These are phyloP conservation scores for Leptinotarsa tumamoca DNA, from an alignment of 2,888 invertebrate species.

Conservation along the genomic window DNA sequence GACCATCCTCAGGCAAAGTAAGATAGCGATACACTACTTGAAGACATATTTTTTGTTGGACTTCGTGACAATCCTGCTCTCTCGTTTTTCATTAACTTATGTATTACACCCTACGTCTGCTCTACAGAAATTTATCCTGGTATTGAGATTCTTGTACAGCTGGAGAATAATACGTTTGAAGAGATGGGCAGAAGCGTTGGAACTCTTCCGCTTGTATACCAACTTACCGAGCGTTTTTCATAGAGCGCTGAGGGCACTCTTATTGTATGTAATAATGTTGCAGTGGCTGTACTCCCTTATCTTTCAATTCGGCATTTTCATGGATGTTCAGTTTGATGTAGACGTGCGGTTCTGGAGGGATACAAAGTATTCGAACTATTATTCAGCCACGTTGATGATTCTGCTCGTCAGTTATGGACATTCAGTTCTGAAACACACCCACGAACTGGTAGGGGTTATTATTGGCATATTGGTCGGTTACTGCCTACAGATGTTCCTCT, in stretches of 20 bases:
- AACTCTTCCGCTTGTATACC: constrained; percentile 14
- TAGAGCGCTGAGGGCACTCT: constrained; percentile 22
- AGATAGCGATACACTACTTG: constrained; percentile 38
- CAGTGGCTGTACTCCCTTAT: constrained; percentile 13
- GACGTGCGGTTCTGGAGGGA: neutral
- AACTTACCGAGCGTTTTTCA: constrained; percentile 22
- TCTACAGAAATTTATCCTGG: neutral
- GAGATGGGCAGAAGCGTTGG: constrained; percentile 27
- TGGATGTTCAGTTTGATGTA: neutral
- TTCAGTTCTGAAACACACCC: neutral
- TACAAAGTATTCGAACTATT: neutral
- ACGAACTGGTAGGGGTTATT: constrained; percentile 23
- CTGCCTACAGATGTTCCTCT: constrained; percentile 25
- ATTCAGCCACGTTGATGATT: constrained; percentile 15
- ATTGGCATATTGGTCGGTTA: constrained; percentile 12
- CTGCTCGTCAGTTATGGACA: constrained; percentile 10
- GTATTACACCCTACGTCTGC: neutral
- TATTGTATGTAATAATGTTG: constrained; percentile 24
- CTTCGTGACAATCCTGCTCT: neutral
- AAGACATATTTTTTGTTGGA: constrained; percentile 31
- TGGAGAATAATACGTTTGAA: constrained; percentile 26
- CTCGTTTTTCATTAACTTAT: neutral
- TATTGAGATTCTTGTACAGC: neutral
- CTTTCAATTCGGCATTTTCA: neutral
- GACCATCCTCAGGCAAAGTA: constrained; percentile 33